These are phyloP conservation scores for Drosophila paramelanica DNA, from an alignment of 2,888 invertebrate species.

Conservation along the genomic window DNA sequence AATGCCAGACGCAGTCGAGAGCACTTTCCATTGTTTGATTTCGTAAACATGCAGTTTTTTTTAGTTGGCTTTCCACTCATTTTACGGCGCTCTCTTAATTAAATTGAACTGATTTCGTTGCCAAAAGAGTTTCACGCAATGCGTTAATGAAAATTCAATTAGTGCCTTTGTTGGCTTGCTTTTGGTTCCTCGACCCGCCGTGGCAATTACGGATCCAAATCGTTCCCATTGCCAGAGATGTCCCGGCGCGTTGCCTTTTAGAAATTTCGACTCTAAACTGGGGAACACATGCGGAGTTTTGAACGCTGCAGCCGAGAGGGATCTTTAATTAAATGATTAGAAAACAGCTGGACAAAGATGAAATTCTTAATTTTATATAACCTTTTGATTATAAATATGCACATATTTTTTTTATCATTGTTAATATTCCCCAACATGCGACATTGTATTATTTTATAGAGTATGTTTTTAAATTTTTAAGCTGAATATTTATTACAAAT, in stretches of 20 bases:
- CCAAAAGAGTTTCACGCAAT: slow-evolving; percentile 47
- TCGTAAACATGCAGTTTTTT: slow-evolving; percentile 49
- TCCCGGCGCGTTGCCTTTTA: slow-evolving; percentile 3
- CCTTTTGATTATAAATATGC: too few relatives aligned
- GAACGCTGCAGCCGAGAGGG: not conserved
- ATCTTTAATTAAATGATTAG: slow-evolving; percentile 11
- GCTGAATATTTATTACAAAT: too few relatives aligned
- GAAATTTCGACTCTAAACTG: slow-evolving; percentile 11
- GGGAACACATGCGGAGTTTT: slow-evolving; percentile 21
- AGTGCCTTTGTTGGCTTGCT: slow-evolving; percentile 39
- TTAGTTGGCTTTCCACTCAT: slow-evolving; percentile 46
- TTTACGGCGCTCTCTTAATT: slow-evolving; percentile 58
- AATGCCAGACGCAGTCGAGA: slow-evolving; percentile 32
- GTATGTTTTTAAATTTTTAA: too few relatives aligned
- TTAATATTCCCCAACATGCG: too few relatives aligned
- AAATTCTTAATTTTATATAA: too few relatives aligned
- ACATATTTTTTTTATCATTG: too few relatives aligned
- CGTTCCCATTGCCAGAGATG: slow-evolving; percentile 1
- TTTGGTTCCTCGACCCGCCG: slow-evolving; percentile 4
- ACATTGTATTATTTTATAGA: too few relatives aligned
- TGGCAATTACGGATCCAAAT: not conserved
- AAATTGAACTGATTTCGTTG: slow-evolving; percentile 48
- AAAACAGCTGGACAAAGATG: not conserved
- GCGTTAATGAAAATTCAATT: slow-evolving; percentile 66
- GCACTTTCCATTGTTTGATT: slow-evolving; percentile 67